These are phyloP conservation scores for Seladonia tumulorum DNA, from an alignment of 2,888 invertebrate species.

Conservation along the genomic window DNA sequence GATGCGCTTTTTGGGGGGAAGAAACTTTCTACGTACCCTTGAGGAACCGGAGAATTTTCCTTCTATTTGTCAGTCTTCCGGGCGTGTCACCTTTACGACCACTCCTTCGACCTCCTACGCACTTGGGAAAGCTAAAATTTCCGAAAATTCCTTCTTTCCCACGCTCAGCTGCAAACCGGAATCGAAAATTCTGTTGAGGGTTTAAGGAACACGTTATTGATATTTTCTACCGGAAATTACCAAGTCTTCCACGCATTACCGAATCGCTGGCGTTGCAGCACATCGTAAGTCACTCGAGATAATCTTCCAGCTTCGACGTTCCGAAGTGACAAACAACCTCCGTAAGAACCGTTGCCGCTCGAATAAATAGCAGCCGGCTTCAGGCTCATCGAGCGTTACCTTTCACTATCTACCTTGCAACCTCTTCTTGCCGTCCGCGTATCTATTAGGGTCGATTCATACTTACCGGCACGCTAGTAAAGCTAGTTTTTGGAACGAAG, in stretches of 20 bases:
- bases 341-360: background rate
- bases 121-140: too few relatives aligned
- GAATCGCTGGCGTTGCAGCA: background rate
- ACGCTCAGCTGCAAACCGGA: too few relatives aligned
- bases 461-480: too few relatives aligned
- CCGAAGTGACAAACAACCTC: background rate
- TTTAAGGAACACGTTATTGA: background rate
- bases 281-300: background rate
- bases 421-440: background rate
- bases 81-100: too few relatives aligned
- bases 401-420: conserved; percentile 13
- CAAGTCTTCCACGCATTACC: background rate
- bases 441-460: too few relatives aligned
- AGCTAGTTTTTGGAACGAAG: too few relatives aligned
- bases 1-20: too few relatives aligned
- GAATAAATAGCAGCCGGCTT: background rate
- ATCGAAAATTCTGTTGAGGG: background rate
- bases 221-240: background rate
- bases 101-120: too few relatives aligned
- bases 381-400: background rate
- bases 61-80: too few relatives aligned
- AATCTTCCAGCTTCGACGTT: background rate
- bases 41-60: too few relatives aligned
- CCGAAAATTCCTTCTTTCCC: too few relatives aligned
- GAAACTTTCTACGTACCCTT: too few relatives aligned